phyloP scores from a whole-genome alignment of 2,797 vertebrate species.

The Gymnopithys bicolor region DNA sequence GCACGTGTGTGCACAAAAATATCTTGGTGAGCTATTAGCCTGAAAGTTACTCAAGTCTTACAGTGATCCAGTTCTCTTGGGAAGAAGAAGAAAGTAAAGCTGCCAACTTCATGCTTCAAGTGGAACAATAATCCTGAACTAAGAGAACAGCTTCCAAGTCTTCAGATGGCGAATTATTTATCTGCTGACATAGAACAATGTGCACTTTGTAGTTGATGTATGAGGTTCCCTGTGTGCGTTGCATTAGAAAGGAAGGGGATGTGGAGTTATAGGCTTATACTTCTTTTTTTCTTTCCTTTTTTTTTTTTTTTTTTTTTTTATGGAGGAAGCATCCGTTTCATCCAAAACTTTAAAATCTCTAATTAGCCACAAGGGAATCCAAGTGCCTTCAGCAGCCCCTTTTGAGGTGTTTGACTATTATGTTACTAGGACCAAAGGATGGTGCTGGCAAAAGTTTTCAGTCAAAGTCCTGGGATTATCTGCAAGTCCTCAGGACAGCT shows the following conservation, averaged over 20 bases:
- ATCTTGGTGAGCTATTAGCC: constrained; percentile 39
- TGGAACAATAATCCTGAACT: constrained; percentile 63
- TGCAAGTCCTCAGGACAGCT: background rate
- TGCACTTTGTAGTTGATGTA: constrained; percentile 39
- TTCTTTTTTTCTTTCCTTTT: background rate
- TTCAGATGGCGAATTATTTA: constrained; percentile 72
- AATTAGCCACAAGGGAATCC: constrained; percentile 19
- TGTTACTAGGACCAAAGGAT: background rate
- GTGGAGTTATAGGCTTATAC: constrained; percentile 1
- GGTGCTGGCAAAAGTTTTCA: background rate
- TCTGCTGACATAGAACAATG: constrained; percentile 71
- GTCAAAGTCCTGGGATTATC: background rate
- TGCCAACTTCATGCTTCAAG: constrained; percentile 69
- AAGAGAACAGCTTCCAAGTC: constrained; percentile 50
- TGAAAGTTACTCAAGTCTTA: constrained; percentile 50
- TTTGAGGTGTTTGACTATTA: constrained; percentile 16
- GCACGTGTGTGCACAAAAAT: background rate
- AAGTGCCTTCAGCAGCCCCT: background rate
- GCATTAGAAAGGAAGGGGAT: constrained; percentile 26
- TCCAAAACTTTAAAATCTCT: constrained; percentile 21
- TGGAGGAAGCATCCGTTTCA: background rate
- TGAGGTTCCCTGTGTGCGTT: background rate
- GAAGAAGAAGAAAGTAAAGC: constrained; percentile 58
- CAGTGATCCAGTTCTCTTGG: constrained; percentile 51
- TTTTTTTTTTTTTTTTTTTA: background rate